Evolutionary conservation across 2,113 vertebrate species (phyloP).

Genomic region (Trichechus manatus): DNA sequence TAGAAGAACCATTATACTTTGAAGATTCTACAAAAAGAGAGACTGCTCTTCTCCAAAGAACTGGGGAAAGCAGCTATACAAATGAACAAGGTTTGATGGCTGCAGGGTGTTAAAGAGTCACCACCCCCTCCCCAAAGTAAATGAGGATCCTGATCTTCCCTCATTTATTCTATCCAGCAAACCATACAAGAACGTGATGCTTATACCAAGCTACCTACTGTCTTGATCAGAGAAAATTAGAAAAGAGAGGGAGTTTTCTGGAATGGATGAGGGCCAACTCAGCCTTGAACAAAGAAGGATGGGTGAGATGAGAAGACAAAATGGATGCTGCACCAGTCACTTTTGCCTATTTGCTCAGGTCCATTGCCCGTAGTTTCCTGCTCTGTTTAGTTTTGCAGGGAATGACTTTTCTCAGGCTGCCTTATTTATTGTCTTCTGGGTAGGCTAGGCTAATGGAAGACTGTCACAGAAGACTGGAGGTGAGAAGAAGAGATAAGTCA

Average conservation of each 20-base stretch:
- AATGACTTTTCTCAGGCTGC: background rate
- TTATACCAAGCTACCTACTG: background rate
- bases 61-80: background rate
- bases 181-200: background rate
- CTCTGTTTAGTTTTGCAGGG: background rate
- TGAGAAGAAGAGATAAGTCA: background rate
- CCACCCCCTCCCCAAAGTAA: background rate
- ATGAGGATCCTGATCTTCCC: background rate
- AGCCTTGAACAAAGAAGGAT: background rate
- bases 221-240: background rate
- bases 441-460: background rate
- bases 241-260: background rate
- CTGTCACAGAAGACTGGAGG: background rate
- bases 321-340: no score
- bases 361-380: background rate
- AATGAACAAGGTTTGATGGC: background rate
- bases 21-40: background rate
- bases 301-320: background rate
- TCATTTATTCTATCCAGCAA: background rate
- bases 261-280: background rate
- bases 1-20: background rate
- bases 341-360: background rate
- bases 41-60: background rate
- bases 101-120: background rate
- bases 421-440: background rate